Evolutionary conservation across 2,888 invertebrate genomes (phyloP).

Genomic region (Meloe dianella): DNA sequence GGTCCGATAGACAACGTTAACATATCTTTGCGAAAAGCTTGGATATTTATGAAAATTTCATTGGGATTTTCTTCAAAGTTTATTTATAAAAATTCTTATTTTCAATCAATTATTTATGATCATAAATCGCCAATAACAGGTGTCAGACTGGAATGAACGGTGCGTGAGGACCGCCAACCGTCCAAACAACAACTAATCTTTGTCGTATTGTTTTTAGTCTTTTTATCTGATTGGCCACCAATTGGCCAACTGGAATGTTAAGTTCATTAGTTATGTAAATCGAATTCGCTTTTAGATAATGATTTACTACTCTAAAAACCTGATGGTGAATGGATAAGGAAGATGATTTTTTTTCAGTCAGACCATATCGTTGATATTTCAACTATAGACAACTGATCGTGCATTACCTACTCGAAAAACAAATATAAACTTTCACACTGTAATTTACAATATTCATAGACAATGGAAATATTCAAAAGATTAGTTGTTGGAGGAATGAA

Average conservation of each 20-base stretch:
- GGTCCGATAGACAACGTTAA: background rate
- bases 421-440: constrained; percentile 28
- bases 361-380: constrained; percentile 30
- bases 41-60: background rate
- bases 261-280: constrained; percentile 57
- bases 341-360: constrained; percentile 29
- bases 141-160: constrained; percentile 35
- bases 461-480: background rate
- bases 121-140: constrained; percentile 38
- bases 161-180: constrained; percentile 14
- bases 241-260: constrained; percentile 43
- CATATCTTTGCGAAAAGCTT: background rate
- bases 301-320: constrained; percentile 48
- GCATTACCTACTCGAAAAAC: constrained; percentile 25
- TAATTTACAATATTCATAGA: background rate
- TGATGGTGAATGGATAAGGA: constrained; percentile 46
- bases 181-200: constrained; percentile 27
- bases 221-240: constrained; percentile 22
- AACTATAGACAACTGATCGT: constrained; percentile 28
- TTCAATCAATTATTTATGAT: constrained; percentile 34
- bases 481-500: background rate
- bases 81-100: background rate
- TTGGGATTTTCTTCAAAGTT: no score
- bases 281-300: constrained; percentile 55
- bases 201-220: constrained; percentile 26